Evolutionary conservation across 2,113 vertebrate species (phyloP), one percentile per base, ranked within the genome.

Genomic region (Ageneiosus marmoratus): DNA sequence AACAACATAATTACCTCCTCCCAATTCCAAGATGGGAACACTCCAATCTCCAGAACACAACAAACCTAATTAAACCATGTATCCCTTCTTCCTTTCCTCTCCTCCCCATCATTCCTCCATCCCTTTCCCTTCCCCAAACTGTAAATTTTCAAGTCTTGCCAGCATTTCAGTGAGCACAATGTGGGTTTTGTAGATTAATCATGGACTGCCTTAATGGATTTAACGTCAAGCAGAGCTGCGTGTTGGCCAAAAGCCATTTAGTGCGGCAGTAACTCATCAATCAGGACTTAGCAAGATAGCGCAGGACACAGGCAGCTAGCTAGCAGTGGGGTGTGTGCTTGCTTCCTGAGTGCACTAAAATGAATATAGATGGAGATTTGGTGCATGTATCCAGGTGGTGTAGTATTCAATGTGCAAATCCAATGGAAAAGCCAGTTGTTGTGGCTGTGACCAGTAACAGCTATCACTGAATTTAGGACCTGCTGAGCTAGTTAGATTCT

Each of bases 161-260:
- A 70, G 44, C 18, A 27, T 75, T 82, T 48, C 55, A 62, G 56
- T 20, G 63, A 74, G 75, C 44, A 32, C 75, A 51, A n/a, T 82
- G 78, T 78, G 63, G 55, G 60, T 78, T 81, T 73, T 74, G 56
- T 46, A 81, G 73, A 81, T 84, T 87, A 81, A 87, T 84, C 82
- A 81, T 48, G 48, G 63, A 72, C n/a, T 62, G 62, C 55, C 41
- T 80, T 84, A 84, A 84, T 87, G 58, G 79, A 84, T 87, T 83
- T 83, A 80, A 74, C 53, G 76, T 86, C 60, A 83, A 55, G 20
- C 76, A 13, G 84, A 73, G 75, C 63, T 29, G 56, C 77, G 18
- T 48, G 24, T 44, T 86, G 85, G 82, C 67, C 8, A 48, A 44
- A 67, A n/a, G 69, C 85, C 86, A 84, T 63, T 60, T 73, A 60